Conservation (phyloP, 2,113 vertebrate species). For the Telmatochromis sp. region DNA sequence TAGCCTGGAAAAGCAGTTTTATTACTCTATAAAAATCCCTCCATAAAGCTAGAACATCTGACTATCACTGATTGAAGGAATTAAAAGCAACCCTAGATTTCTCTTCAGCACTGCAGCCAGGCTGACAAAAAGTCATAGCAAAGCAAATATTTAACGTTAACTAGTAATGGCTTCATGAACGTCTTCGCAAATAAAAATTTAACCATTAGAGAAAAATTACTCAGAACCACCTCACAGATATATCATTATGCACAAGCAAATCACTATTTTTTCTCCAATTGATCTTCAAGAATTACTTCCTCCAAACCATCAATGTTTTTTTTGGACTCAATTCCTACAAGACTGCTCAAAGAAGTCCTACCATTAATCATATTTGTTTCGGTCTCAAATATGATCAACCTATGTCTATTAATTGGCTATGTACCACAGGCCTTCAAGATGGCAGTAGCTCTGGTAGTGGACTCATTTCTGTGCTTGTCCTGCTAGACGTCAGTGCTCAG, state of each 20-base stretch:
- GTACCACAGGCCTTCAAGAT: neutral
- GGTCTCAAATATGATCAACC: neutral
- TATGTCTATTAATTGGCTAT: neutral
- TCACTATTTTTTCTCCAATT: neutral
- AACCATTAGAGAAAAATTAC: neutral
- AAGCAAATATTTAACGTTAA: neutral
- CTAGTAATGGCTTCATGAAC: neutral
- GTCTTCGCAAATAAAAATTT: neutral
- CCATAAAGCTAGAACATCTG: neutral
- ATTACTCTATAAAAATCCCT: neutral
- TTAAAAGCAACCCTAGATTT: neutral
- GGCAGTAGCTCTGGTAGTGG: neutral
- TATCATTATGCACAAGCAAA: neutral
- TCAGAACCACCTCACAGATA: neutral
- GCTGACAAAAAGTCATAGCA: neutral
- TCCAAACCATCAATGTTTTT: neutral
- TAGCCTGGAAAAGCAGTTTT: neutral
- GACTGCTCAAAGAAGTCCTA: neutral
- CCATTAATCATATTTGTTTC: neutral
- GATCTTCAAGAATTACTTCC: neutral
- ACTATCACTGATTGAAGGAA: neutral
- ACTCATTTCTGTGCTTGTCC: neutral
- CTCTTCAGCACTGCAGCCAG: neutral
- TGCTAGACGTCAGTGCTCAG: neutral
- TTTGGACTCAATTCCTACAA: neutral